phyloP scores from a whole-genome alignment of 1,140 invertebrate species.

The Acromyrmex echinatior region DNA sequence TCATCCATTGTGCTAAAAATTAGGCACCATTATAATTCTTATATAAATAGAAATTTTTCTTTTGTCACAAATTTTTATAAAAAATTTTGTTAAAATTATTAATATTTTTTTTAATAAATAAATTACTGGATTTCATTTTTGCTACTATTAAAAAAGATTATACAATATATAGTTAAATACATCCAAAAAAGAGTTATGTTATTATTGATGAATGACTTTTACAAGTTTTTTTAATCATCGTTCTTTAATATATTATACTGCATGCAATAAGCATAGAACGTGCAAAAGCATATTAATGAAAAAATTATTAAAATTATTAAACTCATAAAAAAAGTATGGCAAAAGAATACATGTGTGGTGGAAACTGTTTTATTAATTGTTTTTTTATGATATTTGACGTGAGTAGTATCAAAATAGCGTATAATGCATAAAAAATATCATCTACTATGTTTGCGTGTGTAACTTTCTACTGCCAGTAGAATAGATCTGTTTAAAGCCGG shows the following conservation, averaged over 20 bases:
- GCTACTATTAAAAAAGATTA: too few relatives aligned
- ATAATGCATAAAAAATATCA: background rate
- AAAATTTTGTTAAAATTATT: too few relatives aligned
- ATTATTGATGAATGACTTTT: too few relatives aligned
- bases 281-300: background rate
- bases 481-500: conserved; percentile 39
- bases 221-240: too few relatives aligned
- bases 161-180: too few relatives aligned
- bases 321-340: conserved; percentile 1
- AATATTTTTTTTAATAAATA: too few relatives aligned
- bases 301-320: conserved; percentile 26
- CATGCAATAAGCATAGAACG: background rate
- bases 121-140: too few relatives aligned
- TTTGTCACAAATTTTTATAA: too few relatives aligned
- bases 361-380: background rate
- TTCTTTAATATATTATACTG: background rate
- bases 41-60: too few relatives aligned
- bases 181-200: too few relatives aligned
- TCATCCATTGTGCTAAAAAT: too few relatives aligned
- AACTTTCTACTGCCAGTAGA: conserved; percentile 34
- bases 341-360: background rate
- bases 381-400: background rate
- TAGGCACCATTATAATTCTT: too few relatives aligned
- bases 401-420: background rate
- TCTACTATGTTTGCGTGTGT: background rate